These are phyloP conservation scores for Adineta ricciae DNA, from an alignment of 2,888 invertebrate species.

Conservation along the genomic window DNA sequence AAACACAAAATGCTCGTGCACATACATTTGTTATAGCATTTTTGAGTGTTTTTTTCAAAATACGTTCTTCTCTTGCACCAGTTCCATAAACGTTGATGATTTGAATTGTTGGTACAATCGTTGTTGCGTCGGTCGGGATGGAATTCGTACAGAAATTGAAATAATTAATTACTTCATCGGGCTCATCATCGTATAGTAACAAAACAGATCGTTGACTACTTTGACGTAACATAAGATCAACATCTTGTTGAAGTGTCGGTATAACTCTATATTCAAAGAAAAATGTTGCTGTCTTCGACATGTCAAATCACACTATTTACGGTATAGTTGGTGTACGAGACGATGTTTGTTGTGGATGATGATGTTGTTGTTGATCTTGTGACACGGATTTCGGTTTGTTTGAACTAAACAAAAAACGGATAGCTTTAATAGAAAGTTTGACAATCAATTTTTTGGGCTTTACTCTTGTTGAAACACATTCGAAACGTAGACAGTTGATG, in stretches of 20 bases:
- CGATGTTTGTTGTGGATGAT: background rate
- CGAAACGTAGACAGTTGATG: conserved; percentile 4
- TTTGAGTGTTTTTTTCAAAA: background rate
- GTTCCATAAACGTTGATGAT: background rate
- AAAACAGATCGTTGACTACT: conserved; percentile 13
- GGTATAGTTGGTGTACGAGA: background rate
- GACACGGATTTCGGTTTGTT: background rate
- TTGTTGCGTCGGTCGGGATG: background rate
- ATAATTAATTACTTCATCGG: conserved; percentile 1
- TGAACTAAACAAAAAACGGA: background rate
- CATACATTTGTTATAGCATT: background rate
- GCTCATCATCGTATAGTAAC: conserved; percentile 19
- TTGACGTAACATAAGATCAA: background rate
- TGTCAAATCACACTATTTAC: background rate
- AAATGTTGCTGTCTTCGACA: background rate
- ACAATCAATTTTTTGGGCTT: background rate
- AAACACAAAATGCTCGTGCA: background rate
- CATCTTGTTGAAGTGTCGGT: conserved; percentile 11
- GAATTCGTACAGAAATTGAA: background rate
- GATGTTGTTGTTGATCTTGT: background rate
- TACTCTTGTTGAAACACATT: conserved; percentile 18
- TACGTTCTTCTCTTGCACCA: background rate
- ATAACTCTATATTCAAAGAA: background rate
- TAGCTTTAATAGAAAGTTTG: background rate
- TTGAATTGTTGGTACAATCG: background rate